phyloP scores from a whole-genome alignment of 2,888 invertebrate species.

The Aphidoletes aphidimyza region DNA sequence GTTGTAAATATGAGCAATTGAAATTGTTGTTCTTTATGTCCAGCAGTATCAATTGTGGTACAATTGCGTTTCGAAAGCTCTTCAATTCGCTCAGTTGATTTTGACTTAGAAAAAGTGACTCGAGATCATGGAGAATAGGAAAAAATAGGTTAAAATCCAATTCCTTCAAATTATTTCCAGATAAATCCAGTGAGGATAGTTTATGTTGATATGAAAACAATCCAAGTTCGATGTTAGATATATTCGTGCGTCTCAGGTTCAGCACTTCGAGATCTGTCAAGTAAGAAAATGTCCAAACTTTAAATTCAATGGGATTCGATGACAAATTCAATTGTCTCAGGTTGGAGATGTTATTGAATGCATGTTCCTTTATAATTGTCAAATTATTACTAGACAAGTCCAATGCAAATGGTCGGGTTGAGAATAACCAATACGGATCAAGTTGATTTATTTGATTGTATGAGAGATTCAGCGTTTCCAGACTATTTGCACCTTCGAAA shows the following conservation, averaged over 20 bases:
- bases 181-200: not conserved
- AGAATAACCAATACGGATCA: not conserved
- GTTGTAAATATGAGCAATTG: not conserved
- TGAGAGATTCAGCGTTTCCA: too few relatives aligned
- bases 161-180: not conserved
- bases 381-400: slow-evolving; percentile 16
- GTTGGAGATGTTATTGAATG: not conserved
- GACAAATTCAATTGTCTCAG: not conserved
- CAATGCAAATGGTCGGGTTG: not conserved
- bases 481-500: not conserved
- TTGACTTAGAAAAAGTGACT: not conserved
- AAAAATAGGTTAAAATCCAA: not conserved
- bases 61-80: not conserved
- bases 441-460: not conserved
- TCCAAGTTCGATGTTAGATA: not conserved
- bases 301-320: not conserved
- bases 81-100: slow-evolving; percentile 19
- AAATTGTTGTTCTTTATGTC: not conserved
- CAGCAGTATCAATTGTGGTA: not conserved
- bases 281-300: not conserved
- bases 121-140: not conserved
- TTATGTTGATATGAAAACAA: not conserved
- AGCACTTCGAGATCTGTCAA: not conserved
- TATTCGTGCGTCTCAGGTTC: not conserved
- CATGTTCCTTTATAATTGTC: not conserved